Evolutionary conservation across 2,888 invertebrate genomes (phyloP).

Genomic region (Leucozona laternaria): DNA sequence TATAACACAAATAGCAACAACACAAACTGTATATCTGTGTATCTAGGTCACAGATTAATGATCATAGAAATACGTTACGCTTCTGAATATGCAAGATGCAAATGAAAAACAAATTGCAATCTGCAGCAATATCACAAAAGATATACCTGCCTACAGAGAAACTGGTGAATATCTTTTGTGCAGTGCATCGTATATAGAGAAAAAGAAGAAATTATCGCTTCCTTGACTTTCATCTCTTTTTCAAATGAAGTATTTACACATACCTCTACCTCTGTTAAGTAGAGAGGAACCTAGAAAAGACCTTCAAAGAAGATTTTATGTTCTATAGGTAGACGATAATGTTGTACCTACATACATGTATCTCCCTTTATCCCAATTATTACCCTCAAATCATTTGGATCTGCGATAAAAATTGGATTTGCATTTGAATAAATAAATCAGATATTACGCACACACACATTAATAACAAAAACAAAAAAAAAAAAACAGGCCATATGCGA

Average conservation of each 20-base stretch:
- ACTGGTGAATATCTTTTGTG: neutral
- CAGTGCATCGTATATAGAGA: neutral
- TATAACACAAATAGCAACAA: conserved; percentile 2
- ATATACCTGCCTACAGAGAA: conserved; percentile 4
- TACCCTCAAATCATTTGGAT: conserved; percentile 20
- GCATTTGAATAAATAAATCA: conserved; percentile 45
- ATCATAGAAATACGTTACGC: conserved; percentile 67
- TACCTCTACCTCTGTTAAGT: neutral
- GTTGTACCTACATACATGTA: too few relatives aligned
- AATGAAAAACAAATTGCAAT: conserved; percentile 63
- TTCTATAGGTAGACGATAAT: neutral
- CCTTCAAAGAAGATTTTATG: conserved; percentile 12
- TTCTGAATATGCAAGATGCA: conserved; percentile 60
- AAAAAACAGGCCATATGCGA: conserved; percentile 49
- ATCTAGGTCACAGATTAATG: conserved; percentile 72
- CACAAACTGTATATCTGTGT: conserved; percentile 40
- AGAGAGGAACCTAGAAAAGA: conserved; percentile 19
- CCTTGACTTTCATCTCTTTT: conserved; percentile 58
- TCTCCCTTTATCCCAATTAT: conserved; percentile 19
- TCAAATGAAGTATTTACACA: conserved; percentile 6
- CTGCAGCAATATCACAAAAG: conserved; percentile 16
- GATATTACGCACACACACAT: conserved; percentile 5
- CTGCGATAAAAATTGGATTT: conserved; percentile 32
- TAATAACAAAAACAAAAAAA: neutral
- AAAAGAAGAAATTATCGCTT: conserved; percentile 46